Percentiles rank a stretch among this genome's conserved stretches.
Evolutionary conservation across 2,888 invertebrate species (phyloP).

Genomic region (Pilophorus perplexus): DNA sequence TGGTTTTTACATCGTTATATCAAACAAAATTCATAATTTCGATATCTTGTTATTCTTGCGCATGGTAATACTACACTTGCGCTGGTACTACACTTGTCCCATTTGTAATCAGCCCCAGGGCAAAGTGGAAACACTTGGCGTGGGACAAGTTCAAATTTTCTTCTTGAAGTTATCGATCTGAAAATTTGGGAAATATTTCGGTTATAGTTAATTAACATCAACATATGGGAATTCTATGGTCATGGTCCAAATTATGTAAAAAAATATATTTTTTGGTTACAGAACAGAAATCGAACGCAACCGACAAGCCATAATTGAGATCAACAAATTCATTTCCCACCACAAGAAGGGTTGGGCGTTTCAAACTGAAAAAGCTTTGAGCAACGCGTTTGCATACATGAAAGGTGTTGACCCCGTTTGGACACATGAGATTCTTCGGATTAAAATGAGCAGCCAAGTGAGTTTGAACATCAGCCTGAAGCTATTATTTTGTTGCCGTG

Average conservation of each 20-base stretch:
- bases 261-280: background rate
- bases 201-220: too few species aligned
- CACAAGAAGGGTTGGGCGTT: conserved; percentile 28
- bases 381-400: conserved; percentile 28
- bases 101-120: too few species aligned
- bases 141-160: too few species aligned
- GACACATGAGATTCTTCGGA: conserved; percentile 32
- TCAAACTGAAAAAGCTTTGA: conserved; percentile 4
- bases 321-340: conserved; percentile 22
- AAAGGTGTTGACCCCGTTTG: conserved; percentile 13
- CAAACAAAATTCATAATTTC: too few species aligned
- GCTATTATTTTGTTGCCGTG: background rate
- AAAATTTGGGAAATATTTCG: too few species aligned
- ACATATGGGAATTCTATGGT: too few species aligned
- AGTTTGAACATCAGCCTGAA: background rate
- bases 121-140: too few species aligned
- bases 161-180: too few species aligned
- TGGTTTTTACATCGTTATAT: too few species aligned
- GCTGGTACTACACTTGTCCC: too few species aligned
- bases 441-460: conserved; percentile 34
- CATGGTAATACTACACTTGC: too few species aligned
- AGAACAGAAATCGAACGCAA: conserved; percentile 37
- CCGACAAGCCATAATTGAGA: conserved; percentile 27
- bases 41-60: too few species aligned
- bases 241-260: background rate